Evolutionary conservation across 1,140 invertebrate genomes (phyloP).

Genomic region (Hermetia illucens): DNA sequence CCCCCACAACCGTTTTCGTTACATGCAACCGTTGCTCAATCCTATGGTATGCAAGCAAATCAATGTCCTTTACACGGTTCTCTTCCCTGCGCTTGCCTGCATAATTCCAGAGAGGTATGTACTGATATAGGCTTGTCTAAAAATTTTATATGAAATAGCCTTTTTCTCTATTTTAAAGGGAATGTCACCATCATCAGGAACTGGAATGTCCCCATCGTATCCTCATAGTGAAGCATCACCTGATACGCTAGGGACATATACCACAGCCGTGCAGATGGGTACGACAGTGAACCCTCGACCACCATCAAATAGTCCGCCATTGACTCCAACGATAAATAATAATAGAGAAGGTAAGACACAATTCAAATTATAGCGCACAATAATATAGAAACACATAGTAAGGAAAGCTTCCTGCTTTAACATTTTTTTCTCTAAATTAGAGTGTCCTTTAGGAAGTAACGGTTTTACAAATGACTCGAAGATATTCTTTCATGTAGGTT

Average conservation of each 20-base stretch:
- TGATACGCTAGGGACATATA: conserved; percentile 34
- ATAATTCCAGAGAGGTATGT: conserved; percentile 25
- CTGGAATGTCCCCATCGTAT: conserved; percentile 50
- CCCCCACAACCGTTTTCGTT: conserved; percentile 34
- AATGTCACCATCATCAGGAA: conserved; percentile 40
- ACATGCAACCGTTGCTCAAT: conserved; percentile 22
- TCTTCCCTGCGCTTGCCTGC: conserved; percentile 42
- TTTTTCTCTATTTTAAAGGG: conserved; percentile 30
- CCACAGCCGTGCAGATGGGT: conserved; percentile 24
- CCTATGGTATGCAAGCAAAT: conserved; percentile 22
- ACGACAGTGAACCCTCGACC: conserved; percentile 27
- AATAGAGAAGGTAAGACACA: conserved; percentile 2
- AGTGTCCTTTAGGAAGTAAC: too few species aligned
- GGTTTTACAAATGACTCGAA: not conserved
- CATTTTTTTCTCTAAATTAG: too few species aligned
- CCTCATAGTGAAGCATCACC: conserved; percentile 45
- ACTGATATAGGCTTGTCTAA: not conserved
- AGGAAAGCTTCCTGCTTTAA: too few species aligned
- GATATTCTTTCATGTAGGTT: not conserved
- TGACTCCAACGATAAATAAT: conserved; percentile 19
- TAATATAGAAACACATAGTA: too few species aligned
- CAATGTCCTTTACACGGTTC: conserved; percentile 48
- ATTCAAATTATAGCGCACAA: too few species aligned
- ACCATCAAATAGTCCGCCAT: conserved; percentile 29
- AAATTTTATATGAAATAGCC: not conserved